phyloP scores from a whole-genome alignment of 1,140 invertebrate genomes.

The Lethrus apterus region DNA sequence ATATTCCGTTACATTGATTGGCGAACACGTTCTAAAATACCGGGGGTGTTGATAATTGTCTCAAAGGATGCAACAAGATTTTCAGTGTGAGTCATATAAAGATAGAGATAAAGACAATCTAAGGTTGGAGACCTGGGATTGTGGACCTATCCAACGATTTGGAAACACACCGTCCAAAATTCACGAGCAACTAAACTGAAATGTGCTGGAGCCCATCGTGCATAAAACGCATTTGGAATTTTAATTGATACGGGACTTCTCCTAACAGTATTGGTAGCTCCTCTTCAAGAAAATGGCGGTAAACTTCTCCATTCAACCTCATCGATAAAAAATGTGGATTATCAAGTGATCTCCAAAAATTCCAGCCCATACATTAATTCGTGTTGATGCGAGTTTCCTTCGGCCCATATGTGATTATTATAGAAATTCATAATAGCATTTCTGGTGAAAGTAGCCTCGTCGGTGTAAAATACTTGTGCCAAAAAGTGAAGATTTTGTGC shows the following conservation, averaged over 20 bases:
- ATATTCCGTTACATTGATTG: too few relatives aligned
- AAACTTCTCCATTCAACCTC: slow-evolving; percentile 5
- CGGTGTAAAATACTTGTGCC: slow-evolving; percentile 4
- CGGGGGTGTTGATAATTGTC: too few relatives aligned
- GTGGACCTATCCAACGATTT: slow-evolving; percentile 8
- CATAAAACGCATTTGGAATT: slow-evolving; percentile 1
- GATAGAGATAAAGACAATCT: too few relatives aligned
- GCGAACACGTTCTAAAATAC: too few relatives aligned
- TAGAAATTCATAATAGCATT: slow-evolving; percentile 37
- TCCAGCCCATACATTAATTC: slow-evolving; percentile 19
- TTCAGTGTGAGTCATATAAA: too few relatives aligned
- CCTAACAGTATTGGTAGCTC: slow-evolving; percentile 4
- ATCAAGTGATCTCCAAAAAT: too few relatives aligned
- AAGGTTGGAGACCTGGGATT: too few relatives aligned
- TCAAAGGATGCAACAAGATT: too few relatives aligned
- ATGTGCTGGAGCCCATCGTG: slow-evolving; percentile 5
- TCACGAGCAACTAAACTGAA: background rate
- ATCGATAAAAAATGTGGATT: slow-evolving; percentile 6
- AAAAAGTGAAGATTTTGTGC: slow-evolving; percentile 7
- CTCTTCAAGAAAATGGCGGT: slow-evolving; percentile 5
- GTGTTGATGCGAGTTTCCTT: slow-evolving; percentile 39
- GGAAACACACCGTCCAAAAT: slow-evolving; percentile 3
- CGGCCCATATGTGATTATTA: slow-evolving; percentile 38
- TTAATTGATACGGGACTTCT: background rate
- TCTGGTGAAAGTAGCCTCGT: slow-evolving; percentile 14